Evolutionary conservation across 2,888 invertebrate genomes (phyloP), one percentile per base, ranked within the genome.

Genomic region (Gisinianus flammeolus): DNA sequence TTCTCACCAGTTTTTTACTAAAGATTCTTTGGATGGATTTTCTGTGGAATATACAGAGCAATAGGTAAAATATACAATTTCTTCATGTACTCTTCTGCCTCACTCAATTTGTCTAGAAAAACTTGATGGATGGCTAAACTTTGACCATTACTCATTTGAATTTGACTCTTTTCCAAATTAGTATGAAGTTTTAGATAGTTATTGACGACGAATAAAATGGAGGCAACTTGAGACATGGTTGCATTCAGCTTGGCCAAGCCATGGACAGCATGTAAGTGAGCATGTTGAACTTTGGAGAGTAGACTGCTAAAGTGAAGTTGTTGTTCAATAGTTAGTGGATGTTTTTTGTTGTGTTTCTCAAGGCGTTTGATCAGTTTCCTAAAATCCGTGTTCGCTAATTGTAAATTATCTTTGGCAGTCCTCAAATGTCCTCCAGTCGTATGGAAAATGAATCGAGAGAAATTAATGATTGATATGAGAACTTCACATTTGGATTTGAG

Each of bases 51-150:
- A 44, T 33, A 31, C 19, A 73, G 8, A 66, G 1, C 16, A 22
- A 67, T 67, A 12, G 67, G 67, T 4, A 67, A 67, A 8, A 67
- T 19, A 22, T 33, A 67, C 33, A 67, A 67, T 16, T 28, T 67
- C 22, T 31, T 67, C 31, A 67, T 67, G 33, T 67, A 67, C 12
- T 67, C 67, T 35, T 67, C 67, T 12, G 67, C 67, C n/a, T 67
- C n/a, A 10, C 19, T 8, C n/a, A 67, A 22, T 35, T 67, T 67
- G 33, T 31, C 0, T 4, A 19, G 10, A 28, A 67, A 33, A 31
- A 67, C 16, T 26, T 67, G n/a, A 8, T 35, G 33, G 2, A 35
- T 8, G 12, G 19, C n/a, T 31, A 22, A 10, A 31, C 67, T 33
- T 31, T 67, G 33, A 35, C 0, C n/a, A 19, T 31, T n/a, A 22